These are phyloP conservation scores for Mastacembelus armatus DNA, from an alignment of 2,797 vertebrate species.

Conservation along the genomic window DNA sequence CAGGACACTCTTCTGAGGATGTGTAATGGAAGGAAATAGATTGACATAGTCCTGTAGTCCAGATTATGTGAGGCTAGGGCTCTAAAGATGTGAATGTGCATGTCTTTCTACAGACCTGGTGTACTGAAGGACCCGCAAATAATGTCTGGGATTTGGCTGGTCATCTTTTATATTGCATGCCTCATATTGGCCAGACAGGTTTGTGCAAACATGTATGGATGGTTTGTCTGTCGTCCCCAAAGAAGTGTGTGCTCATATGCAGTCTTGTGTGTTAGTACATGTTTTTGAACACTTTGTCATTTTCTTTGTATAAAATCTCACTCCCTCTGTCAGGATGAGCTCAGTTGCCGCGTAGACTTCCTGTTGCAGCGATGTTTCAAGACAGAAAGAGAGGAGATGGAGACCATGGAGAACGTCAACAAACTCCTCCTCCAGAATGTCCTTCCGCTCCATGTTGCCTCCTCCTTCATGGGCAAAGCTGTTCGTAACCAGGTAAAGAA, in stretches of 20 bases:
- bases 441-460: constrained; percentile 88
- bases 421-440: constrained; percentile 90
- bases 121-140: constrained; percentile 90
- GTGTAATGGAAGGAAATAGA: constrained; percentile 3
- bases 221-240: not conserved
- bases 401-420: constrained; percentile 91
- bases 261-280: not conserved
- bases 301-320: too few relatives aligned
- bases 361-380: constrained; percentile 88
- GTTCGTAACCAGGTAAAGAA: constrained; percentile 85
- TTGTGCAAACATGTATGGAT: constrained; percentile 7
- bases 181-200: constrained; percentile 90
- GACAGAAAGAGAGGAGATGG: constrained; percentile 88
- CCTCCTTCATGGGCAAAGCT: constrained; percentile 89
- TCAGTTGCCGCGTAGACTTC: constrained; percentile 90
- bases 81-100: constrained; percentile 20
- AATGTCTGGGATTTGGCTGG: constrained; percentile 90
- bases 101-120: constrained; percentile 78
- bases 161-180: constrained; percentile 89
- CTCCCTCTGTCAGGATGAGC: constrained; percentile 83
- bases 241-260: not conserved
- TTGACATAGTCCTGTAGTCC: not conserved
- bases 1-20: constrained; percentile 25
- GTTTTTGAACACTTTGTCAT: not conserved
- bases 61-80: not conserved